phyloP scores from a whole-genome alignment of 1,140 invertebrate genomes.

The Drosophila subobscura region DNA sequence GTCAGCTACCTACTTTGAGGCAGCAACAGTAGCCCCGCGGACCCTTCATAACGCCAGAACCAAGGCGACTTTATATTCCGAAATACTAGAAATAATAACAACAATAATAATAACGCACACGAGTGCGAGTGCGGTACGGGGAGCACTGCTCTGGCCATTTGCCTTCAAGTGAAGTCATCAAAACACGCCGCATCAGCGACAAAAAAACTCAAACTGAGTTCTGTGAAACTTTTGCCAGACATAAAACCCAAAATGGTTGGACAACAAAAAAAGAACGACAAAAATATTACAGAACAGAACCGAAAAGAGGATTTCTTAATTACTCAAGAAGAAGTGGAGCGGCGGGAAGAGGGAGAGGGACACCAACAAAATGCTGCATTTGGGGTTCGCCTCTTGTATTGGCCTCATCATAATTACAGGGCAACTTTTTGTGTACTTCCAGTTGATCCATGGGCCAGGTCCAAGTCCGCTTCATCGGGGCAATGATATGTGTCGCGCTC shows the following conservation, averaged over 20 bases:
- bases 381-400: slow-evolving; percentile 79
- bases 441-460: slow-evolving; percentile 48
- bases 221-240: slow-evolving; percentile 74
- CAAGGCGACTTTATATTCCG: slow-evolving; percentile 49
- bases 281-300: slow-evolving; percentile 27
- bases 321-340: slow-evolving; percentile 55
- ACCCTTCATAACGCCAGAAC: slow-evolving; percentile 38
- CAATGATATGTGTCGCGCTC: slow-evolving; percentile 79
- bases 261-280: slow-evolving; percentile 16
- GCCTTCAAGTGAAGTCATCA: slow-evolving; percentile 80
- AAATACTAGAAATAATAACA: slow-evolving; percentile 72
- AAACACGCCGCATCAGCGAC: slow-evolving; percentile 54
- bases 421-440: slow-evolving; percentile 45
- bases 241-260: slow-evolving; percentile 66
- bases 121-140: slow-evolving; percentile 19
- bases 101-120: slow-evolving; percentile 70
- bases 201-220: slow-evolving; percentile 56
- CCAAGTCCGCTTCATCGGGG: slow-evolving; percentile 46
- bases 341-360: slow-evolving; percentile 22
- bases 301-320: slow-evolving; percentile 80
- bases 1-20: background rate
- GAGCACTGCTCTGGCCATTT: slow-evolving; percentile 44
- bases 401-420: slow-evolving; percentile 80
- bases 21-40: background rate
- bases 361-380: slow-evolving; percentile 54